Percentiles rank a stretch among this genome's conserved stretches.
phyloP scores from a whole-genome alignment of 2,888 invertebrate genomes.

The Stenichneumon culpator region DNA sequence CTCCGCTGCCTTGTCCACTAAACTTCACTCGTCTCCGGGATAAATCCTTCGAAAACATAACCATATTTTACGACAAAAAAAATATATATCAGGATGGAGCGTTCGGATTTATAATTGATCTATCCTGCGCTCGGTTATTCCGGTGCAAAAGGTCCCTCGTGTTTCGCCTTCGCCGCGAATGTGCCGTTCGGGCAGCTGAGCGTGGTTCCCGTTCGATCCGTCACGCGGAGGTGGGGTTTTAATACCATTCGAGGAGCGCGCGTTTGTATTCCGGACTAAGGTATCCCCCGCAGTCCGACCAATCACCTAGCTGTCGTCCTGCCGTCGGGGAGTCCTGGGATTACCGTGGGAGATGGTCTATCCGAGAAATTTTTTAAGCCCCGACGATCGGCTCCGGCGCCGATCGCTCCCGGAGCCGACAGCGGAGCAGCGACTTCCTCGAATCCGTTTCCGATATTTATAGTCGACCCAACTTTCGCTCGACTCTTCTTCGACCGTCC shows the following conservation, averaged over 20 bases:
- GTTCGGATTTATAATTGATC: slow-evolving; percentile 31
- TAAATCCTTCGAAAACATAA: not conserved
- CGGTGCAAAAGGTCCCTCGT: slow-evolving; percentile 10
- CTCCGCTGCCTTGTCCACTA: not conserved
- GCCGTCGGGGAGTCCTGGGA: slow-evolving; percentile 19
- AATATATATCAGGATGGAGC: not conserved
- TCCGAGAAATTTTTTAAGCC: slow-evolving; percentile 49
- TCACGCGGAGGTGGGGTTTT: slow-evolving; percentile 16
- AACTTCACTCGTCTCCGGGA: not conserved
- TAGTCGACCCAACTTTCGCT: slow-evolving; percentile 35
- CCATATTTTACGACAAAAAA: slow-evolving; percentile 6
- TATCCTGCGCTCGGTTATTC: slow-evolving; percentile 9
- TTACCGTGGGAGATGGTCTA: not conserved
- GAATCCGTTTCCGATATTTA: slow-evolving; percentile 59
- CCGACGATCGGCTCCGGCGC: slow-evolving; percentile 2
- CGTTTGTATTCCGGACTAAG: slow-evolving; percentile 27
- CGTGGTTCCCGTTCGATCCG: slow-evolving; percentile 41
- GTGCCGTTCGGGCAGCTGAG: slow-evolving; percentile 23
- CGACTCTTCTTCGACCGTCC: slow-evolving; percentile 34
- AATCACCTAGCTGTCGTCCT: slow-evolving; percentile 32
- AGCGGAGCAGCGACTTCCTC: slow-evolving; percentile 20
- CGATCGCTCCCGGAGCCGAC: not conserved
- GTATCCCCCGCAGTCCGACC: slow-evolving; percentile 29
- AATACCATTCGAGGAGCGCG: slow-evolving; percentile 40
- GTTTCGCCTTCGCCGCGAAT: slow-evolving; percentile 31